These are phyloP conservation scores for Epinephelus cyanopodus DNA, from an alignment of 2,113 vertebrate genomes.

Conservation along the genomic window DNA sequence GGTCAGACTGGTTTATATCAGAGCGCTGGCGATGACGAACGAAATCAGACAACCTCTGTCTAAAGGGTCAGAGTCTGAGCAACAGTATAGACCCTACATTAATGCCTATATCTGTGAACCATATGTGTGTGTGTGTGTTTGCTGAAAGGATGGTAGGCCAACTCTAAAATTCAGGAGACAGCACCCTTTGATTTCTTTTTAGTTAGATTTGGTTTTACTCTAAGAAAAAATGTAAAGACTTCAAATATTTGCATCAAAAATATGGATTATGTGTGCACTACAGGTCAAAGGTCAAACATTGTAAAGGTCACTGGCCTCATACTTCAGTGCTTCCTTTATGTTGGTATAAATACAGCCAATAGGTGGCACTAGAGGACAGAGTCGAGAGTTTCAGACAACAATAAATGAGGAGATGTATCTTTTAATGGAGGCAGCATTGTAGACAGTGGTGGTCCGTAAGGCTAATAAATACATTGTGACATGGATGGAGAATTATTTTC, in stretches of 20 bases:
- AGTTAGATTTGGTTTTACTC: neutral
- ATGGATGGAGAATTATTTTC: no score
- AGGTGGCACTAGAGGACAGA: no score
- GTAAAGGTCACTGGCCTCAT: no score
- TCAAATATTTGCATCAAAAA: neutral
- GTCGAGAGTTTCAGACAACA: no score
- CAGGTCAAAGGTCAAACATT: neutral
- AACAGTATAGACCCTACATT: constrained; percentile 26
- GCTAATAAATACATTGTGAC: no score
- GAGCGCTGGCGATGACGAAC: constrained; percentile 54
- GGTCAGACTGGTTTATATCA: constrained; percentile 78
- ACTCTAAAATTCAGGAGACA: neutral
- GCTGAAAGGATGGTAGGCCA: neutral
- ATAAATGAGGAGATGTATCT: no score
- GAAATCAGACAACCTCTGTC: constrained; percentile 63
- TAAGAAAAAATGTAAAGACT: neutral
- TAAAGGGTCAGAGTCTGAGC: constrained; percentile 40
- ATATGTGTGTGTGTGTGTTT: neutral
- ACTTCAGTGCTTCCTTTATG: no score
- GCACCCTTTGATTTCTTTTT: neutral
- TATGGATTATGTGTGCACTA: neutral
- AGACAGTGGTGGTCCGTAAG: no score
- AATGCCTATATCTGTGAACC: constrained; percentile 31
- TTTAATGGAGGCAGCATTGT: no score
- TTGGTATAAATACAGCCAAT: no score